These are phyloP conservation scores for Ganaspis sp. DNA, from an alignment of 1,140 invertebrate species.

Conservation along the genomic window DNA sequence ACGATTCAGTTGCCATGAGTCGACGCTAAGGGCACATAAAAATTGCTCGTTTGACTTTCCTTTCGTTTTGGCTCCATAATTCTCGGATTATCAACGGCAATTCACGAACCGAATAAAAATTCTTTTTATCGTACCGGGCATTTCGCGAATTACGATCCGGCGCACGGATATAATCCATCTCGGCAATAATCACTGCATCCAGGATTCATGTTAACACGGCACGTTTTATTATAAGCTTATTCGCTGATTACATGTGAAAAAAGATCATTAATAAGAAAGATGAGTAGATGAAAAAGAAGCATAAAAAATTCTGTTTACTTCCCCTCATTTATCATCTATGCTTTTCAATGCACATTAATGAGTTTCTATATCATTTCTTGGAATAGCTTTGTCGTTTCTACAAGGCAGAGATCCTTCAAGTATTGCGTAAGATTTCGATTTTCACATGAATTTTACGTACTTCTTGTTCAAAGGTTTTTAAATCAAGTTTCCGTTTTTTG, in stretches of 20 bases:
- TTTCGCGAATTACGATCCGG: slow-evolving; percentile 25
- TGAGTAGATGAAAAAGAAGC: neutral
- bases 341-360: no score
- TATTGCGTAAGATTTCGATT: no score
- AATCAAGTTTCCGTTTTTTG: no score
- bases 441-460: no score
- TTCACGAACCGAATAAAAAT: slow-evolving; percentile 13
- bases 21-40: slow-evolving; percentile 1
- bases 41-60: slow-evolving; percentile 1
- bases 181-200: slow-evolving; percentile 7
- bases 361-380: no score
- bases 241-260: neutral
- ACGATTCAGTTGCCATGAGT: neutral
- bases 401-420: no score
- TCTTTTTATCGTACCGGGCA: neutral
- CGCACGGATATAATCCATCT: slow-evolving; percentile 28
- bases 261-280: neutral
- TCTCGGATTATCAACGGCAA: slow-evolving; percentile 18
- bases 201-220: slow-evolving; percentile 4
- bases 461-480: no score
- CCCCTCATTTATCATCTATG: no score
- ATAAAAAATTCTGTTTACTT: no score
- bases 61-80: slow-evolving; percentile 19
- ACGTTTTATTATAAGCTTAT: slow-evolving; percentile 3
- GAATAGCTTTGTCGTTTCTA: no score